phyloP scores from a whole-genome alignment of 2,888 invertebrate genomes.

The Chironomus riparius region DNA sequence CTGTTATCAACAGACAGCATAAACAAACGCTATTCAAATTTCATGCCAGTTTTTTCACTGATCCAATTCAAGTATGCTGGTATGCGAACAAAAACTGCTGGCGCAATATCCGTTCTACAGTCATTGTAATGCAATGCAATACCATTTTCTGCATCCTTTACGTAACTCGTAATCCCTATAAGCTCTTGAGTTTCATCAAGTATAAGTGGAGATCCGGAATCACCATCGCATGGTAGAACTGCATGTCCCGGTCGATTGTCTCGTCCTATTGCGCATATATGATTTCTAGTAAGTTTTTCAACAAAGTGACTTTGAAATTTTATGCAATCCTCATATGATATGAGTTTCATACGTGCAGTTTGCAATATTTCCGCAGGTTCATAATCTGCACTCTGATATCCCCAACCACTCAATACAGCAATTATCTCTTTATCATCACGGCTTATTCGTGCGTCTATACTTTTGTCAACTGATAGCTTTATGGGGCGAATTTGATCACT shows the following conservation, averaged over 20 bases:
- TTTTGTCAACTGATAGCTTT: slow-evolving; percentile 31
- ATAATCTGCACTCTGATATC: slow-evolving; percentile 32
- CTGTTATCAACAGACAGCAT: no score
- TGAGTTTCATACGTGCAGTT: not conserved
- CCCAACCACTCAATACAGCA: slow-evolving; percentile 41
- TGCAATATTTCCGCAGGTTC: slow-evolving; percentile 23
- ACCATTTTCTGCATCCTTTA: slow-evolving; percentile 18
- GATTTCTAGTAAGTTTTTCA: not conserved
- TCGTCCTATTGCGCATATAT: slow-evolving; percentile 38
- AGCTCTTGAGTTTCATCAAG: not conserved
- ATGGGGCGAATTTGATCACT: slow-evolving; percentile 38
- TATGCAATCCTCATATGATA: not conserved
- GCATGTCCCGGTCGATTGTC: slow-evolving; percentile 30
- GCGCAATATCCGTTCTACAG: not conserved
- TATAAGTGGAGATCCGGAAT: slow-evolving; percentile 39
- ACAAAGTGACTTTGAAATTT: not conserved
- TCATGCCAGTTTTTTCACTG: not conserved
- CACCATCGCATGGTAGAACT: slow-evolving; percentile 40
- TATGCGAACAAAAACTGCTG: not conserved
- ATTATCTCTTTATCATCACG: slow-evolving; percentile 31
- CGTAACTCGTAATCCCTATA: slow-evolving; percentile 2
- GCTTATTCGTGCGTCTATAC: slow-evolving; percentile 29
- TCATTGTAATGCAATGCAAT: not conserved
- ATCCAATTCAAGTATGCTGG: slow-evolving; percentile 7
- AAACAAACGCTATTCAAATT: not conserved